Evolutionary conservation across 2,797 vertebrate genomes (phyloP).

Genomic region (Gymnoscopelus microlampas): DNA sequence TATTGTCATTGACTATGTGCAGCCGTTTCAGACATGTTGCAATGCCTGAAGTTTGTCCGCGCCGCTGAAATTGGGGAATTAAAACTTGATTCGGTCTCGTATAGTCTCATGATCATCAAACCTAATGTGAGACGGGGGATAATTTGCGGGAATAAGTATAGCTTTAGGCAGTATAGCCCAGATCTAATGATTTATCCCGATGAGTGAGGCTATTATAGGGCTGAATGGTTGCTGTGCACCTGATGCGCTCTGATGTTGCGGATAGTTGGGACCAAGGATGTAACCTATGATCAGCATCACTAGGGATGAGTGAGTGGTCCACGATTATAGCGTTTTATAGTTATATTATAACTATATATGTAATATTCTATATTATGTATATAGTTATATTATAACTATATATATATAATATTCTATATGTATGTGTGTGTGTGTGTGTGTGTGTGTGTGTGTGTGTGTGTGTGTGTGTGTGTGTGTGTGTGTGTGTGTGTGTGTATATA

Average conservation of each 20-base stretch:
- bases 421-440: too few relatives aligned
- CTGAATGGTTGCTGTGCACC: slow-evolving; percentile 61
- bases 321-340: not conserved
- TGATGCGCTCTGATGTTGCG: slow-evolving; percentile 73
- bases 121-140: not conserved
- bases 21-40: slow-evolving; percentile 24
- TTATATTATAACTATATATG: not conserved
- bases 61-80: slow-evolving; percentile 32
- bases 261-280: slow-evolving; percentile 56
- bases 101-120: not conserved
- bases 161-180: too few relatives aligned
- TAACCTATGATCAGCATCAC: slow-evolving; percentile 53
- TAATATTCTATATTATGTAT: too few relatives aligned
- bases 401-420: too few relatives aligned
- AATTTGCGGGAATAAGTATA: too few relatives aligned
- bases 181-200: slow-evolving; percentile 36
- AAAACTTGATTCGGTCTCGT: slow-evolving; percentile 57
- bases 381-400: too few relatives aligned
- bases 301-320: slow-evolving; percentile 35
- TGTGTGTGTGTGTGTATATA: too few relatives aligned
- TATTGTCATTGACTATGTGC: not conserved
- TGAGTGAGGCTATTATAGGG: slow-evolving; percentile 37
- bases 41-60: slow-evolving; percentile 46
- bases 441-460: too few relatives aligned
- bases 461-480: too few relatives aligned